These are phyloP conservation scores for Apaloderma vittatum DNA, from an alignment of 2,113 vertebrate species.

Conservation along the genomic window DNA sequence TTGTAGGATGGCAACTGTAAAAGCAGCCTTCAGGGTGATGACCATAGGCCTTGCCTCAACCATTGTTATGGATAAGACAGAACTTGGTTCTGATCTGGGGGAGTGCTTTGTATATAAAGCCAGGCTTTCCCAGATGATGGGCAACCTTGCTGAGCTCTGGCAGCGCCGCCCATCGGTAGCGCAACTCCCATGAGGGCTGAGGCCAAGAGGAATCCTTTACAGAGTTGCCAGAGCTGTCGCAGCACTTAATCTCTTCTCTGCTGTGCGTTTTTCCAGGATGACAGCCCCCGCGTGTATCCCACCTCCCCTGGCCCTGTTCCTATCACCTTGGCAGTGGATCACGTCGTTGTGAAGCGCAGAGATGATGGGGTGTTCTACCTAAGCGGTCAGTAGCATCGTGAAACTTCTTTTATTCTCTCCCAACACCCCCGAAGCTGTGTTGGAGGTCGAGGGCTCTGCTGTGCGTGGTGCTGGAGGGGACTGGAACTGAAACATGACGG, in stretches of 20 bases:
- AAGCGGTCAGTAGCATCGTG: slow-evolving; percentile 77
- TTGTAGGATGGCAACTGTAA: neutral
- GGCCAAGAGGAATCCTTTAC: neutral
- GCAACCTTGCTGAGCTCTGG: neutral
- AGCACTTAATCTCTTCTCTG: neutral
- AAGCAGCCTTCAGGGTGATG: neutral
- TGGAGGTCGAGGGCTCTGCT: neutral
- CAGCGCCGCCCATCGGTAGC: rapidly evolving
- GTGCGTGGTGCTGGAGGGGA: neutral
- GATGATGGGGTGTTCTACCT: slow-evolving; percentile 90
- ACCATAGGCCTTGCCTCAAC: neutral
- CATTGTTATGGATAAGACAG: neutral
- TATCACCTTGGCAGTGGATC: slow-evolving; percentile 85
- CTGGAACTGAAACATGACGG: neutral
- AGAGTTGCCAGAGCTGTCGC: neutral
- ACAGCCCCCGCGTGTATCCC: slow-evolving; percentile 89
- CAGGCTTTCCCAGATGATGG: neutral
- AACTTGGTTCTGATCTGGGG: neutral
- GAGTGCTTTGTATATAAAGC: neutral
- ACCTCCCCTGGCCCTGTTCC: slow-evolving; percentile 91
- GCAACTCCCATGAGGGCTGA: neutral
- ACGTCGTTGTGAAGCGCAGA: slow-evolving; percentile 84
- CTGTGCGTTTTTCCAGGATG: slow-evolving; percentile 83
- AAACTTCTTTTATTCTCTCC: neutral
- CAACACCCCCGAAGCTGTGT: neutral